phyloP scores from a whole-genome alignment of 2,113 vertebrate genomes.

The Otus sunia region DNA sequence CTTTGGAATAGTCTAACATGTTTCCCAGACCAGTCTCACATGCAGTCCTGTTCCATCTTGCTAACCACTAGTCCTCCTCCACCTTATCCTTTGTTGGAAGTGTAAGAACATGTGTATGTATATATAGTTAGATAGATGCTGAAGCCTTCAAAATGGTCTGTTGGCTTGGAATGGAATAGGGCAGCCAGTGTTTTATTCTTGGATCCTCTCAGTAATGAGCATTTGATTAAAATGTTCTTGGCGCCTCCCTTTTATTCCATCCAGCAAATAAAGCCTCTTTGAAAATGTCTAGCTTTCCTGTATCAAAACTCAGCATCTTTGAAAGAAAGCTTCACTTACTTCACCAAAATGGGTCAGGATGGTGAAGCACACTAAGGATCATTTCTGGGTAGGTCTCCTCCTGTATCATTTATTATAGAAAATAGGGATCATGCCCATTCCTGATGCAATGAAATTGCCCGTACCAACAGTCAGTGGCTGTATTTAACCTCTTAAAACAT shows the following conservation, averaged over 20 bases:
- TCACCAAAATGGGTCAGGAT: not conserved
- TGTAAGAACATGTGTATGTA: conserved; percentile 16
- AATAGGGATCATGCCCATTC: not conserved
- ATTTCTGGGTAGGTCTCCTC: not conserved
- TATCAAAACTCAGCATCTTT: not conserved
- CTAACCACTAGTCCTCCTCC: not conserved
- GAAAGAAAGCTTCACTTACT: not conserved
- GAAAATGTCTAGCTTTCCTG: not conserved
- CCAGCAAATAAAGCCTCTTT: conserved; percentile 12
- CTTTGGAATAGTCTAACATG: not conserved
- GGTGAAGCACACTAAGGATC: not conserved
- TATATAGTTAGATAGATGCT: not conserved
- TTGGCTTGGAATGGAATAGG: conserved; percentile 20
- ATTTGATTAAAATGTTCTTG: conserved; percentile 62
- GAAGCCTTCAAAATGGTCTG: conserved; percentile 34
- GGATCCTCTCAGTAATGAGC: conserved; percentile 24
- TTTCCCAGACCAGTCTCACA: conserved; percentile 21
- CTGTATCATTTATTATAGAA: not conserved
- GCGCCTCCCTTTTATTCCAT: not conserved
- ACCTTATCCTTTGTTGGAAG: conserved; percentile 26
- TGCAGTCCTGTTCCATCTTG: not conserved
- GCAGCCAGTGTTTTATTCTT: conserved; percentile 16
- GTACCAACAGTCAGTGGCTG: not conserved
- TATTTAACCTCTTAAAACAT: not conserved
- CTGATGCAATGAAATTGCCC: not conserved